Evolutionary conservation across 2,888 invertebrate species (phyloP).

Genomic region (Trypoxylon attenuatum): DNA sequence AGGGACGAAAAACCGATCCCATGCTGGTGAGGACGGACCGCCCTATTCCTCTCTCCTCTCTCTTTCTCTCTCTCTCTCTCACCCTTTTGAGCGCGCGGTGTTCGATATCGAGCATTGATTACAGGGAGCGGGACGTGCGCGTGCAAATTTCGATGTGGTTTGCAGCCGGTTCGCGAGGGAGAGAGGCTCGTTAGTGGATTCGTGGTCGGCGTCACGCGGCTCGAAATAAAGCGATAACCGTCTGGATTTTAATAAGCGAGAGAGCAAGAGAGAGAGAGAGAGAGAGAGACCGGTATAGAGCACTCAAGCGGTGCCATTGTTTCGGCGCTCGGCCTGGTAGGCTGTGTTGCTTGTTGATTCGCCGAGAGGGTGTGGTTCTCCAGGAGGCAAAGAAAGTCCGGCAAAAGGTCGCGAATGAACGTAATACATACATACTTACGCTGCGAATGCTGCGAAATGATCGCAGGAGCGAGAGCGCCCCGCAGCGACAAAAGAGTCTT

Average conservation of each 20-base stretch:
- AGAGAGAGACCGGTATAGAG: no score
- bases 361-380: conserved; percentile 8
- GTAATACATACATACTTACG: conserved; percentile 31
- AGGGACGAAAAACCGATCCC: no score
- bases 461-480: background rate
- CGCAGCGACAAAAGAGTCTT: conserved; percentile 20
- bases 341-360: no score
- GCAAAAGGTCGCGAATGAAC: background rate
- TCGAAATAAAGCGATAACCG: conserved; percentile 42
- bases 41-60: no score
- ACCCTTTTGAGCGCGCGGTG: no score
- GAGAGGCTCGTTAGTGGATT: conserved; percentile 13
- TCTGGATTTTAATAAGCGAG: conserved; percentile 33
- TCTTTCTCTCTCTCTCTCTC: no score
- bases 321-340: conserved; percentile 25
- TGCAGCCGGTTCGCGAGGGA: background rate
- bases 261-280: conserved; percentile 9
- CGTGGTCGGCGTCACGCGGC: conserved; percentile 16
- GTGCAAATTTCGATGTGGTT: background rate
- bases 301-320: no score
- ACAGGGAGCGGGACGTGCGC: background rate
- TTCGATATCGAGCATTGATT: no score
- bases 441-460: conserved; percentile 20
- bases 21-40: no score
- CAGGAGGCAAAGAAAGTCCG: conserved; percentile 42